Evolutionary conservation across 2,888 invertebrate species (phyloP), one percentile per base, ranked within the genome.

Genomic region (Mongoloraphidia duomilia): DNA sequence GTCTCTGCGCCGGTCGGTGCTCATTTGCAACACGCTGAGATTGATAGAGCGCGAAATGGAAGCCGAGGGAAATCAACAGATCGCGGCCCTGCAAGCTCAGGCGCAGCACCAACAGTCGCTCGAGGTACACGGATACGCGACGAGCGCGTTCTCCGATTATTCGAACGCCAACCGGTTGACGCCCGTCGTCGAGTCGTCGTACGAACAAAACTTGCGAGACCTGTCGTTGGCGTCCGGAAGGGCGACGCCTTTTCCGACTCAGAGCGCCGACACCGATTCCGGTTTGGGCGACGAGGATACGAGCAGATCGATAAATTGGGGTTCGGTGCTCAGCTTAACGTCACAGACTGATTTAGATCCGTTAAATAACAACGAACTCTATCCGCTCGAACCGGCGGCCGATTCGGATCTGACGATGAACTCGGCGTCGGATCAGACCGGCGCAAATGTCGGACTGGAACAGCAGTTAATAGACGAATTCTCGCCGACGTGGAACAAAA

Each of bases 21-120:
- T 94, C 53, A 92, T 94, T 61, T 91, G 91, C 74, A 93, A 93
- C 69, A 92, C 93, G 49, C 67, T 93, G 55, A 82, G 91, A 64
- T 80, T 83, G 65, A 83, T 92, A 62, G 92, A 92, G 69, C 77
- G 84, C 49, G 92, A 93, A 70, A 86, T 93, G 78, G 89, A 89
- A 65, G 72, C 76, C 55, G 76, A 78, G 63, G 69, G 74, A 56
- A 64, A 67, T 57, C 67, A 64, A 58, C 50, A 44, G 53, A 58
- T 62, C 46, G 58, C 66, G 42, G 75, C 77, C 39, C 62, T 68
- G 61, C 69, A 72, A 62, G 52, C 60, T 12, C 55, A 66, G 63
- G 57, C 65, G 60, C 58, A 63, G 39, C 65, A 65, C 51, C 58
- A 71, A 50, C 64, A 72, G 62, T 59, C 65, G 51, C 56, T 65